Percentiles rank a stretch among this genome's conserved stretches.
Conservation (phyloP, 2,113 vertebrate species). For the Calypte anna region DNA sequence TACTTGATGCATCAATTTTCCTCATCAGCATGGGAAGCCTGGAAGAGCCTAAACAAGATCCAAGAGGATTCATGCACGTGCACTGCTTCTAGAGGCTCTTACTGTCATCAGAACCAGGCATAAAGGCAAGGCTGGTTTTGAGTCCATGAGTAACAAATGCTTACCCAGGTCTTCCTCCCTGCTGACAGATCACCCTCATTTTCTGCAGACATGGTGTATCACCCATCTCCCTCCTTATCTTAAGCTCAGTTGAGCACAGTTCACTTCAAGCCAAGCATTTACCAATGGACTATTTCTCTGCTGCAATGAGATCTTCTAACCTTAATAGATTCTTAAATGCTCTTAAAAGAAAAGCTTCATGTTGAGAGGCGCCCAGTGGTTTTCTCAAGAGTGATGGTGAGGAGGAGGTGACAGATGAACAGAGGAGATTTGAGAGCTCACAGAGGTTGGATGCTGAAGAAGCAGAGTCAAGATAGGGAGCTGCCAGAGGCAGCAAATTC, state of each 20-base stretch:
- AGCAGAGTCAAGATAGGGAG: background rate
- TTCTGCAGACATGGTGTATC: background rate
- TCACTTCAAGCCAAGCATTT: background rate
- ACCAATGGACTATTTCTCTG: background rate
- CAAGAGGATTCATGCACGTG: accelerated
- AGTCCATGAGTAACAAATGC: background rate
- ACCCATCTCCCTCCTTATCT: background rate
- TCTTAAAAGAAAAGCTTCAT: background rate
- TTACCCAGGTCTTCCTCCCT: background rate
- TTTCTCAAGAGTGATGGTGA: background rate
- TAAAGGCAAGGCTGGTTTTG: background rate
- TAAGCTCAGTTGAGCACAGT: too few species aligned
- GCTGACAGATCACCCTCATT: background rate
- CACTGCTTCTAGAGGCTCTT: background rate
- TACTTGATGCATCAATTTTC: background rate
- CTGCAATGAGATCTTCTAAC: background rate
- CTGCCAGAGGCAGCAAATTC: background rate
- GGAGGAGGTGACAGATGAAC: background rate
- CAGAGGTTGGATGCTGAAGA: background rate
- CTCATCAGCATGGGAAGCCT: background rate
- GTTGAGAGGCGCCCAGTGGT: background rate
- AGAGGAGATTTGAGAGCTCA: background rate
- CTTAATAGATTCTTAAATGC: background rate
- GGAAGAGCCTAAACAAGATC: background rate
- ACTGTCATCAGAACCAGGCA: background rate